Percentiles rank a stretch among this genome's conserved stretches.
Conservation (phyloP, 1,140 invertebrate species). For the Palaemon carinicauda region DNA sequence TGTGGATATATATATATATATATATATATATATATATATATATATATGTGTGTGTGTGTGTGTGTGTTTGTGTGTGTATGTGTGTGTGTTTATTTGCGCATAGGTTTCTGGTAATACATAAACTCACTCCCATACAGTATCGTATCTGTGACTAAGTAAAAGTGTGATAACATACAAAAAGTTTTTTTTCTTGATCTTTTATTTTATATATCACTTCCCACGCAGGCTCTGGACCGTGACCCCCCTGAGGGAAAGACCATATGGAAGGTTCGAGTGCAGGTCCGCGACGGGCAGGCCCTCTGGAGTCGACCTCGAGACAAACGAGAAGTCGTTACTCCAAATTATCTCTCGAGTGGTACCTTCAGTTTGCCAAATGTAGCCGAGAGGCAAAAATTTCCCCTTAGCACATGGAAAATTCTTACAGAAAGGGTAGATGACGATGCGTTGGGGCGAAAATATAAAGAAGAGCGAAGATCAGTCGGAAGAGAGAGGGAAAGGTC, state of each 20-base stretch:
- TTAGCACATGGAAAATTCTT: not conserved
- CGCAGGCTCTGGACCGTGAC: constrained; percentile 26
- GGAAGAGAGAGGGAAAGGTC: not conserved
- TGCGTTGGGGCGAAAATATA: not conserved
- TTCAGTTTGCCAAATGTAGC: too few relatives aligned
- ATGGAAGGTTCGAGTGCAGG: constrained; percentile 21
- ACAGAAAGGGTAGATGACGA: not conserved
- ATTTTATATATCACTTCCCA: not conserved
- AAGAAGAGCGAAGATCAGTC: not conserved
- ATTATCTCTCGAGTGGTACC: too few relatives aligned
- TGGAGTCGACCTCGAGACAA: too few relatives aligned
- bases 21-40: too few relatives aligned
- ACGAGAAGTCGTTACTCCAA: too few relatives aligned
- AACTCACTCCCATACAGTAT: too few relatives aligned
- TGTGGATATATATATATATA: too few relatives aligned
- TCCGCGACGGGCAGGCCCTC: constrained; percentile 5
- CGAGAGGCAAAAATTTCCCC: too few relatives aligned
- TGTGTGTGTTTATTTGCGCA: too few relatives aligned
- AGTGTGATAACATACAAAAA: not conserved
- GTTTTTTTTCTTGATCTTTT: not conserved
- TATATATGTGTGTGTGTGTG: too few relatives aligned
- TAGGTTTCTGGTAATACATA: too few relatives aligned
- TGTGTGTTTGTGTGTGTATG: too few relatives aligned
- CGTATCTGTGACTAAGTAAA: not conserved
- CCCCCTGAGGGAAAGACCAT: not conserved